Percentiles rank a stretch among this genome's conserved stretches.
Evolutionary conservation across 2,797 vertebrate genomes (phyloP).

Genomic region (Jordanella pulchra): DNA sequence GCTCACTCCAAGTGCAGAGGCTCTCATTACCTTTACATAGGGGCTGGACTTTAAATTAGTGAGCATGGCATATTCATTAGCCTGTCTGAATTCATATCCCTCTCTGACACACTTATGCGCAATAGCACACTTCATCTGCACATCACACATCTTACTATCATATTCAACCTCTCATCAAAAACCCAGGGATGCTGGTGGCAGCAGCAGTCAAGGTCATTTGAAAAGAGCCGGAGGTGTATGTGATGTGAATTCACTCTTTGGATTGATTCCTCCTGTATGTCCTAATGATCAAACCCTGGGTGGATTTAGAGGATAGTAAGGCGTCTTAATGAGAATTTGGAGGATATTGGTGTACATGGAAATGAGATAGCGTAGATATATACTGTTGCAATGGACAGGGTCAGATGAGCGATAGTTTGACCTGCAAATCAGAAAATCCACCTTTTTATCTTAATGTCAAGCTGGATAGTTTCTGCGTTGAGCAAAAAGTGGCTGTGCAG

Average conservation of each 20-base stretch:
- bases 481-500: too few relatives aligned
- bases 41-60: conserved; percentile 67
- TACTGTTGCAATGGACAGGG: conserved; percentile 53
- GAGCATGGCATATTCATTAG: conserved; percentile 61
- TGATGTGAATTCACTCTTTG: conserved; percentile 72
- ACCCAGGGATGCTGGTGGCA: conserved; percentile 47
- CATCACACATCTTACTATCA: conserved; percentile 64
- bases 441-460: conserved; percentile 50
- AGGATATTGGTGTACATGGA: conserved; percentile 53
- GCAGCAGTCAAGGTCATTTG: conserved; percentile 75
- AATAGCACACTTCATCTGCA: conserved; percentile 60
- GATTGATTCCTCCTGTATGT: conserved; percentile 75
- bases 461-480: too few relatives aligned
- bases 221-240: conserved; percentile 72
- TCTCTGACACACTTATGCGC: conserved; percentile 43
- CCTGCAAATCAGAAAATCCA: conserved; percentile 80
- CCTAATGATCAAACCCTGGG: conserved; percentile 77
- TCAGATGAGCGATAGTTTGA: conserved; percentile 57
- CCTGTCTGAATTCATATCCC: conserved; percentile 46
- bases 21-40: conserved; percentile 58
- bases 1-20: conserved; percentile 20
- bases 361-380: conserved; percentile 67
- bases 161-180: conserved; percentile 68
- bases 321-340: conserved; percentile 63
- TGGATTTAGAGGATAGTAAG: conserved; percentile 72